phyloP scores from a whole-genome alignment of 1,140 invertebrate genomes.

The Drosophila murphyi region DNA sequence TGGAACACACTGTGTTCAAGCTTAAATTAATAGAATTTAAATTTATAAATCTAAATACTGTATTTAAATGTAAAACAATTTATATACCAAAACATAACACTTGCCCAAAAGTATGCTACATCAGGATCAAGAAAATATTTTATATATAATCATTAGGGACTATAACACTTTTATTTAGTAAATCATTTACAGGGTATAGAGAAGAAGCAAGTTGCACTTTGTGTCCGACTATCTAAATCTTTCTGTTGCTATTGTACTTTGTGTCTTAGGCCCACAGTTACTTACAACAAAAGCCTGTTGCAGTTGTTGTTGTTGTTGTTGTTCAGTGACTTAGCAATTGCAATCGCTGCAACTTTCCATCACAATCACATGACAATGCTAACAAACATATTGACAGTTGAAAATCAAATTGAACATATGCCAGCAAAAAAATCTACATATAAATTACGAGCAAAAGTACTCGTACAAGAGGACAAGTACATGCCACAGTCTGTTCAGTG shows the following conservation, averaged over 20 bases:
- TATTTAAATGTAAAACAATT: too few species aligned
- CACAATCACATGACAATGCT: constrained; percentile 47
- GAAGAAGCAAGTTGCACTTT: background rate
- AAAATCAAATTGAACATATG: constrained; percentile 72
- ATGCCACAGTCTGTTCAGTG: constrained; percentile 65
- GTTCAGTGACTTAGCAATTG: constrained; percentile 40
- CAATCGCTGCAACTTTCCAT: constrained; percentile 63
- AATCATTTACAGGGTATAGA: constrained; percentile 14
- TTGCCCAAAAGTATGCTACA: constrained; percentile 11
- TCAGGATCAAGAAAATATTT: background rate
- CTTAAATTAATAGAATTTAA: too few species aligned
- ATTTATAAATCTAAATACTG: too few species aligned
- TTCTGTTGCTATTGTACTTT: constrained; percentile 9
- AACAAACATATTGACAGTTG: constrained; percentile 69
- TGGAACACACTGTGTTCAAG: too few species aligned
- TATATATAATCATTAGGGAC: background rate
- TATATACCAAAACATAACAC: too few species aligned
- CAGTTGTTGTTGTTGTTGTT: constrained; percentile 19
- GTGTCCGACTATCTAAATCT: constrained; percentile 26
- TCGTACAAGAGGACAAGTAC: constrained; percentile 30
- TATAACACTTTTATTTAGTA: background rate
- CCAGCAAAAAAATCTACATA: constrained; percentile 64
- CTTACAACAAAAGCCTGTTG: constrained; percentile 2
- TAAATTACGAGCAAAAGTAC: constrained; percentile 63
- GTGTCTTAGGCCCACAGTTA: constrained; percentile 25